A percentile compares a stretch with the other conserved stretches of the same genome.
These are phyloP conservation scores for Caenorhabditis macrosperma DNA, from an alignment of 2,888 invertebrate species.

Conservation along the genomic window DNA sequence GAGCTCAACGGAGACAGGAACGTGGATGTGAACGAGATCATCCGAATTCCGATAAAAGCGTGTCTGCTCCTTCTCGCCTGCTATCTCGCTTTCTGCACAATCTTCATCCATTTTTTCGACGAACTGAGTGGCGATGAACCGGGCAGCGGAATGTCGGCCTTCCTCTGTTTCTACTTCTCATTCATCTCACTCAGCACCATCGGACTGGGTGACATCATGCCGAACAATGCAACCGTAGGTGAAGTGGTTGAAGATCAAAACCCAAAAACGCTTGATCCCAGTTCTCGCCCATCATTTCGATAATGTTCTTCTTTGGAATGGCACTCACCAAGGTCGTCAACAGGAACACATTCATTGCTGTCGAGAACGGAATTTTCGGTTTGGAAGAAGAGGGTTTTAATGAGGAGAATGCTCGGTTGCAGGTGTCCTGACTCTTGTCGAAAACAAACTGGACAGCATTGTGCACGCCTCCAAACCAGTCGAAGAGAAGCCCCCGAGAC, in stretches of 20 bases:
- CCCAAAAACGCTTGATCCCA: slow-evolving; percentile 17
- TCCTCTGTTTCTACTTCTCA: slow-evolving; percentile 68
- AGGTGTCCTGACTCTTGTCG: slow-evolving; percentile 45
- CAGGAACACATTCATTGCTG: slow-evolving; percentile 66
- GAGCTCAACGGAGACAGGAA: slow-evolving; percentile 37
- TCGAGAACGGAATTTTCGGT: slow-evolving; percentile 72
- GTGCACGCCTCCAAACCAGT: not conserved
- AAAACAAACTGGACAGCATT: slow-evolving; percentile 48
- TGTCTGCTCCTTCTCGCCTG: slow-evolving; percentile 40
- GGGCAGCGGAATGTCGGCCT: slow-evolving; percentile 56
- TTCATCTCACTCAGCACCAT: slow-evolving; percentile 70
- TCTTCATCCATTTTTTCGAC: slow-evolving; percentile 63
- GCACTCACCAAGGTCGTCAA: slow-evolving; percentile 71
- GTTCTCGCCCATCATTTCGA: slow-evolving; percentile 64
- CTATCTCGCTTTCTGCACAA: slow-evolving; percentile 55
- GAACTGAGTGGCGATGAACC: slow-evolving; percentile 51
- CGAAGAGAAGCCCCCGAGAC: not conserved
- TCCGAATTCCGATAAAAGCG: slow-evolving; percentile 46
- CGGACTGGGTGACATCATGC: slow-evolving; percentile 74
- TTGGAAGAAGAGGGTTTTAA: not conserved
- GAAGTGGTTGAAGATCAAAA: slow-evolving; percentile 4
- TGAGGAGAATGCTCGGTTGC: not conserved
- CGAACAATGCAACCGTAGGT: slow-evolving; percentile 69
- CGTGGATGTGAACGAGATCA: slow-evolving; percentile 55
- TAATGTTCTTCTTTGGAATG: slow-evolving; percentile 72